Conservation (phyloP, 1,140 invertebrate genomes). For the Dinoponera quadriceps region DNA sequence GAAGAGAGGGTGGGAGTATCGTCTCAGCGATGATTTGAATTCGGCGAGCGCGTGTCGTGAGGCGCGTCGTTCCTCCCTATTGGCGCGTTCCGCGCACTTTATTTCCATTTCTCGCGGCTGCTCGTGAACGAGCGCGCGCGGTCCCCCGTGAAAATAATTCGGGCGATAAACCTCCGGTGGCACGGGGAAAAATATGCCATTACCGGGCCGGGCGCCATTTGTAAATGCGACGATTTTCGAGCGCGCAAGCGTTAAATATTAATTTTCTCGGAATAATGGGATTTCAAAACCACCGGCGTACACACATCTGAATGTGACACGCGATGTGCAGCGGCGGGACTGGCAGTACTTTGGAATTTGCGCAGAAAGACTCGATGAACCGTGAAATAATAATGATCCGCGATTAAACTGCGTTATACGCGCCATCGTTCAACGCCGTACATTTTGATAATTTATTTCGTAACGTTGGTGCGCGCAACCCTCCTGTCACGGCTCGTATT, state of each 20-base stretch:
- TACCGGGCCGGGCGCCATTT: slow-evolving; percentile 51
- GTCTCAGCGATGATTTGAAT: slow-evolving; percentile 34
- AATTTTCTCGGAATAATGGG: slow-evolving; percentile 62
- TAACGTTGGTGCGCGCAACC: slow-evolving; percentile 41
- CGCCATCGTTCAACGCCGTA: slow-evolving; percentile 60
- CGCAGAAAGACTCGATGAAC: slow-evolving; percentile 62
- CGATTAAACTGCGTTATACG: slow-evolving; percentile 63
- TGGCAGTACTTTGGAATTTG: slow-evolving; percentile 49
- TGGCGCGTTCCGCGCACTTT: slow-evolving; percentile 14
- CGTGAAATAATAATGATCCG: slow-evolving; percentile 63
- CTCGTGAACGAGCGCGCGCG: slow-evolving; percentile 7
- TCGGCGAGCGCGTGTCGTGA: not conserved
- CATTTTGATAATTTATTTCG: slow-evolving; percentile 64
- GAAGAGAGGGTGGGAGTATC: not conserved
- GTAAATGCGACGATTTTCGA: slow-evolving; percentile 60
- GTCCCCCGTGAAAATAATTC: slow-evolving; percentile 50
- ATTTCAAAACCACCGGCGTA: slow-evolving; percentile 53
- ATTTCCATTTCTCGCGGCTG: slow-evolving; percentile 49
- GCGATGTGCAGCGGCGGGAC: slow-evolving; percentile 41
- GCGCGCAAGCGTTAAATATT: slow-evolving; percentile 59
- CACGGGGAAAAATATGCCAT: slow-evolving; percentile 56
- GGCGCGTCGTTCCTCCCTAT: not conserved
- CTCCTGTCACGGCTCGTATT: slow-evolving; percentile 48
- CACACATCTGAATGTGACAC: slow-evolving; percentile 58
- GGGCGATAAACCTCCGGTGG: slow-evolving; percentile 48